Evolutionary conservation across 2,888 invertebrate species (phyloP), one percentile per base, ranked within the genome.

Genomic region (Tiliacea aurago): DNA sequence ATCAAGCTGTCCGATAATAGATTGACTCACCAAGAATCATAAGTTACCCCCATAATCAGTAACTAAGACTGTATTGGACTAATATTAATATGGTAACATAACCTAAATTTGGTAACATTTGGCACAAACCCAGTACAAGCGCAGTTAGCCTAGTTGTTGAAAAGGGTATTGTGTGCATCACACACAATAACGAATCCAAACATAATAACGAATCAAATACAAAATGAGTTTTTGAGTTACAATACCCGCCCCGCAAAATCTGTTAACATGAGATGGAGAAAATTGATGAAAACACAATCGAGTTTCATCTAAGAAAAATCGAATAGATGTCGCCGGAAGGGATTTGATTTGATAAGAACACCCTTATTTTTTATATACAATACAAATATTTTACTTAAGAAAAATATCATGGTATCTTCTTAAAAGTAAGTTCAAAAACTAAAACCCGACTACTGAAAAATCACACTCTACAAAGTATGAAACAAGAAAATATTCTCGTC

Each of bases 91-190:
- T 15, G 51, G 33, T 63, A 49, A 65, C 33, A 6, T 28, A 33
- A 15, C 33, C 49, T 28, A 53, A 41, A 41, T 45, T 59, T 13
- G 33, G 15, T 28, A 18, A 49, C 15, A 83, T 62, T 82, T 83
- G 84, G 80, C 80, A 49, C 18, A 47, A 13, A 18, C 66, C 80
- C 80, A 78, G 13, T 9, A 55, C 18, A n/a, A 49, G 5, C 49
- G 47, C 15, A 58, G 47, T 67, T 59, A 66, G 9, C 45, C 43
- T 55, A 66, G 58, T 70, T 59, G 15, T 69, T n/a, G 15, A 23
- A 43, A 33, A 33, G 18, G 23, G 1, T 64, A 20, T 23, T 43
- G 6, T 33, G 9, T 20, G 2, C 43, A 63, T 23, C 15, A 49
- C 15, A 51, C 20, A 47, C 20, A 51, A 37, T 51, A 41, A 28